These are phyloP conservation scores for Tenthredo notha DNA, from an alignment of 2,888 invertebrate species.

Conservation along the genomic window DNA sequence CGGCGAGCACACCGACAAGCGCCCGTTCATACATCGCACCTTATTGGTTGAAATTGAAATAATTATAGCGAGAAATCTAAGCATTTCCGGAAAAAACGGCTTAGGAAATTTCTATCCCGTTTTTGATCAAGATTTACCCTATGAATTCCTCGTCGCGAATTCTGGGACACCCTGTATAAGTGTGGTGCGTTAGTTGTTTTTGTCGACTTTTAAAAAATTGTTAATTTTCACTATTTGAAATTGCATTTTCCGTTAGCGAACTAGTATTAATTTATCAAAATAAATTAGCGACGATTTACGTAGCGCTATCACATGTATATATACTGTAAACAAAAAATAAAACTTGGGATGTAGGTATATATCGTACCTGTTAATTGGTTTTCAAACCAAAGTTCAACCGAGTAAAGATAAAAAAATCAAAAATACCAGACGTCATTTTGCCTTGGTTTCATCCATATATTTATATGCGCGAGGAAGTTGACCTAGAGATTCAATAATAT, in stretches of 20 bases:
- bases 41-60: too few relatives aligned
- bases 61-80: too few relatives aligned
- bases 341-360: background rate
- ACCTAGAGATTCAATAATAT: slow-evolving; percentile 41
- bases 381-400: background rate
- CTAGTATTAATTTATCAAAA: background rate
- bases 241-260: background rate
- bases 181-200: background rate
- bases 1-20: too few relatives aligned
- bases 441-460: background rate
- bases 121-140: too few relatives aligned
- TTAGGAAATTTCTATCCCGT: too few relatives aligned
- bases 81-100: too few relatives aligned
- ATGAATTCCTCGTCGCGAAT: too few relatives aligned
- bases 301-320: background rate
- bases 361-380: background rate
- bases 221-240: background rate
- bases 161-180: too few relatives aligned
- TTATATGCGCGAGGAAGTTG: slow-evolving; percentile 27
- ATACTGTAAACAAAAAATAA: background rate
- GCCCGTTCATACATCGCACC: too few relatives aligned
- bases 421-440: background rate
- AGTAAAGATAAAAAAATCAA: background rate
- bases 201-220: background rate
- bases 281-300: background rate